Percentiles rank a stretch among this genome's conserved stretches.
These are phyloP conservation scores for Sinocyclocheilus anophthalmus DNA, from an alignment of 2,113 vertebrate species.

Conservation along the genomic window DNA sequence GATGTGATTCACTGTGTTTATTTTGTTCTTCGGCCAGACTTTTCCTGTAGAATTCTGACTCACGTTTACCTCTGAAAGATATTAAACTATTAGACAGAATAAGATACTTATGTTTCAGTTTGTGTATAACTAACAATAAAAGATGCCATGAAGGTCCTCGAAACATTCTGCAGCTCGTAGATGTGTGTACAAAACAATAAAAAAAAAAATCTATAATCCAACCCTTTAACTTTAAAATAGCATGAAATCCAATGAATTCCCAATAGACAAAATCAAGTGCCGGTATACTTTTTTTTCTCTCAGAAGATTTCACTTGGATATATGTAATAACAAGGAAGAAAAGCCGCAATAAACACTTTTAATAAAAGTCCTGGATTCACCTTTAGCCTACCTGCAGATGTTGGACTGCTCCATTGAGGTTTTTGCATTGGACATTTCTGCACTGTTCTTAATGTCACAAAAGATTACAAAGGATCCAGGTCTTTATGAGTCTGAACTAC, in stretches of 20 bases:
- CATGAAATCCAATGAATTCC: background rate
- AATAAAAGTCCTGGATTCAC: background rate
- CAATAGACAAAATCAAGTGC: background rate
- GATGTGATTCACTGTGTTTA: no score
- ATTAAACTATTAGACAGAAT: no score
- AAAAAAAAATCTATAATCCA: no score
- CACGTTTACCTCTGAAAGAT: no score
- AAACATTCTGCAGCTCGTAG: no score
- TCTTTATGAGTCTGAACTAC: constrained; percentile 23
- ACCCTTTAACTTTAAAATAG: no score
- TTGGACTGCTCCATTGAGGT: background rate
- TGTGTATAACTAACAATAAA: no score
- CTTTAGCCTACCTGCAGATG: constrained; percentile 24
- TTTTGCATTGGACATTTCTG: background rate
- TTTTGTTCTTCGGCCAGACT: no score
- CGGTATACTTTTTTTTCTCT: background rate
- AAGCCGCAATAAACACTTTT: background rate
- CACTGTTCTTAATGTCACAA: constrained; percentile 33
- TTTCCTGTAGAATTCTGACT: no score
- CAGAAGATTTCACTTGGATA: background rate
- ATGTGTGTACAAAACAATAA: no score
- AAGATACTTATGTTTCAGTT: no score
- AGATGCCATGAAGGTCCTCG: no score
- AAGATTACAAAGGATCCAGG: constrained; percentile 45
- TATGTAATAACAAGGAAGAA: background rate